Percentiles rank a stretch among this genome's conserved stretches.
phyloP scores from a whole-genome alignment of 2,113 vertebrate species.

The Grallaria varia region DNA sequence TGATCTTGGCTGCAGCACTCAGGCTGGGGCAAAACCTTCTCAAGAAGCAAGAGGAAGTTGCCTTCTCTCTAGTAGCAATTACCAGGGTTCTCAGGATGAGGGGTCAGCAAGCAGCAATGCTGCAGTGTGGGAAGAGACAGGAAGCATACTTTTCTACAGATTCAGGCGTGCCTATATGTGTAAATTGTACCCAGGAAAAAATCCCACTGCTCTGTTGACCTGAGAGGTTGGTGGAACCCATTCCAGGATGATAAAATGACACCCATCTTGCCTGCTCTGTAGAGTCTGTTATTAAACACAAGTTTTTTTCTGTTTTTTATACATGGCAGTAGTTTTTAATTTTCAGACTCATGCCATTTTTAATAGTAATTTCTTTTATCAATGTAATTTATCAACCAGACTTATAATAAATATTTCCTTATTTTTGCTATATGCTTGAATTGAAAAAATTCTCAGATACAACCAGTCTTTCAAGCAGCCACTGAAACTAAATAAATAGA shows the following conservation, averaged over 20 bases:
- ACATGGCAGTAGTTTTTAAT: neutral
- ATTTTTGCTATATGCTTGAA: neutral
- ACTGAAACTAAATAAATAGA: neutral
- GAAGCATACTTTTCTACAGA: neutral
- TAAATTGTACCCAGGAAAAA: neutral
- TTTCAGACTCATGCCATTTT: neutral
- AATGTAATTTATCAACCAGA: neutral
- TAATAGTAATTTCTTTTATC: neutral
- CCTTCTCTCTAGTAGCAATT: neutral
- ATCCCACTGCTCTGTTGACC: neutral
- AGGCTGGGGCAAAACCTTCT: neutral
- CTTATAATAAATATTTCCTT: neutral
- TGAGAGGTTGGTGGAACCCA: neutral
- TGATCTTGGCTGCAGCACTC: neutral
- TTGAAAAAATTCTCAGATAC: neutral
- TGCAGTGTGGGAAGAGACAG: neutral
- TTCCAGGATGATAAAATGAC: neutral
- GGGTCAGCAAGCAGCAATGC: neutral
- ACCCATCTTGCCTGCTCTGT: neutral
- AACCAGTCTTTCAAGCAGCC: neutral
- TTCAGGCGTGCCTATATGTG: neutral
- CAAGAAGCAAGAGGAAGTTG: accelerated
- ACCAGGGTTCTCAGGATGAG: neutral
- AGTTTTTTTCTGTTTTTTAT: neutral
- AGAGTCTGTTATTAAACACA: neutral